Evolutionary conservation across 2,888 invertebrate genomes (phyloP), one percentile per base, ranked within the genome.

Genomic region (Abrostola tripartita): DNA sequence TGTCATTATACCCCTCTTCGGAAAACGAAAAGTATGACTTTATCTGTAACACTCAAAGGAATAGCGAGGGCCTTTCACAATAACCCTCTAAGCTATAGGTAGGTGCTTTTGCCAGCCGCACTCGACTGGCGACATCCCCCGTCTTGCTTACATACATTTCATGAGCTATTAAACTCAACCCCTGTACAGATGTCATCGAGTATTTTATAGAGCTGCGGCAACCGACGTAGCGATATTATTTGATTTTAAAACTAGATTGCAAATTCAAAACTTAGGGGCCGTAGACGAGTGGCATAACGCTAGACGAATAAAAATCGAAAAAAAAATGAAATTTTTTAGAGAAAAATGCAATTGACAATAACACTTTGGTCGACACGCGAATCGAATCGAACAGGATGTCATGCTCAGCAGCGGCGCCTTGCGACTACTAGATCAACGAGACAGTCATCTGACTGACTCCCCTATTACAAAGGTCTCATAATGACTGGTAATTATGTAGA

Each of bases 111-210:
- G 82, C 88, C 87, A 85, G 86, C 83, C 84, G 86, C 83, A 86
- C 85, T 88, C 81, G 86, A 92, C 90, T 85, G 85, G 85, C 87
- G 90, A 85, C 87, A 83, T 86, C 86, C 88, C 82, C 86, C 84
- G 81, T 88, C 88, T 79, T 89, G 89, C 91, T 93, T 94, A 93
- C 93, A 93, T 93, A 94, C 89, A 94, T 94, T 94, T 94, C 94
- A 94, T 93, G 94, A 92, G 93, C 91, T 91, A 93, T 94, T 94
- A 92, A 92, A 90, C 91, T 82, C 90, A 85, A 88, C 92, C 92
- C 92, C 88, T 83, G 81, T 74, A 61, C 72, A 82, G 65, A 77
- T 75, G 74, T 81, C 78, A 80, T 64, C 61, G 58, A 63, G 63
- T 66, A 84, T 80, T 63, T 63, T 12, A 84, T 61, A 80, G 88